Percentiles rank a stretch among this genome's conserved stretches.
Conservation (phyloP, 2,113 vertebrate genomes). For the Pteruthius melanotis region DNA sequence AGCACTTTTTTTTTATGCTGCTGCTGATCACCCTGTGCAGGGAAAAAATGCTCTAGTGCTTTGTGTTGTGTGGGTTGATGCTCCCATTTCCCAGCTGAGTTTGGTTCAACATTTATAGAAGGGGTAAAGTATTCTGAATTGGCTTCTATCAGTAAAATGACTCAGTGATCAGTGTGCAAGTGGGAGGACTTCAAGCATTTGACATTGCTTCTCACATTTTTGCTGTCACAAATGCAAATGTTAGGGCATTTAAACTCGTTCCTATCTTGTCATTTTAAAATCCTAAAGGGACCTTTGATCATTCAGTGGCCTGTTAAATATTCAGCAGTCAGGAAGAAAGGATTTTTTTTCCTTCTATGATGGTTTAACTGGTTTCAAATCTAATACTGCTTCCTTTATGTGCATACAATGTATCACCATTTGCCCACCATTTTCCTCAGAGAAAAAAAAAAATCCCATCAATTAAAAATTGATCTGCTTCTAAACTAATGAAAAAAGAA, state of each 20-base stretch:
- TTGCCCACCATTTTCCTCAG: neutral
- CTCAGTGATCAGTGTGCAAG: neutral
- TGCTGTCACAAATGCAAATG: slow-evolving; percentile 15
- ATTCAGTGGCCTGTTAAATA: slow-evolving; percentile 5
- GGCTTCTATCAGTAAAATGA: neutral
- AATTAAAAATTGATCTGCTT: neutral
- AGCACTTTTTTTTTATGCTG: neutral
- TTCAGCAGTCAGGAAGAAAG: neutral
- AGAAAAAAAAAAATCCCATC: neutral
- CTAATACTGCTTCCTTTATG: neutral
- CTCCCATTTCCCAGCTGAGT: slow-evolving; percentile 9
- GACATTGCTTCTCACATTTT: slow-evolving; percentile 11
- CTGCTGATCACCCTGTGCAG: neutral
- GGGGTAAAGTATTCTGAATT: neutral
- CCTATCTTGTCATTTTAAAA: slow-evolving; percentile 1
- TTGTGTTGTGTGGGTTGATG: slow-evolving; percentile 21
- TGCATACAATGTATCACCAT: neutral
- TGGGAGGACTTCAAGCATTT: slow-evolving; percentile 36
- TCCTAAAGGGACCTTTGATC: neutral
- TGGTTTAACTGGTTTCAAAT: neutral
- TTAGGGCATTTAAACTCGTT: neutral
- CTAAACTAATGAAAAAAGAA: neutral
- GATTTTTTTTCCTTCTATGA: neutral
- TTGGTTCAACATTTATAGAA: neutral
- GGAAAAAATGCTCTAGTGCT: neutral